Evolutionary conservation across 2,888 invertebrate species (phyloP), one percentile per base, ranked within the genome.

Genomic region (Pandemis heparana): DNA sequence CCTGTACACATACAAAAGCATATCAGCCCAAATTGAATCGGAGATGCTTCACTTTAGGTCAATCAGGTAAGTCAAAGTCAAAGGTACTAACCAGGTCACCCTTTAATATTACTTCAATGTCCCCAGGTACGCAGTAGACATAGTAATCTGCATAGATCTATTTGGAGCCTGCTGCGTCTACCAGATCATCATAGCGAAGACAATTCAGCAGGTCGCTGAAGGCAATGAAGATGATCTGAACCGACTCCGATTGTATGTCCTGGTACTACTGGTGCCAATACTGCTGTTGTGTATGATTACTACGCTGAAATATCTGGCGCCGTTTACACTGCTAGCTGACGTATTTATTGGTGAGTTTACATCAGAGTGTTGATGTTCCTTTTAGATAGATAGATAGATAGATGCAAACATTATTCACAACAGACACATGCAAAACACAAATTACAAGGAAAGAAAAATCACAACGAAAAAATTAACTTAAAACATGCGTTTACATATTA

Each of bases 91-190:
- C 1, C 41, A 41, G 41, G 9, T 8, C 8, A 41, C 1, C 0
- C 43, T 12, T 6, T 51, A 18, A 18, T 2, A 9, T 53, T 18
- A 9, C 16, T 62, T 59, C 14, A 56, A 46, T 2, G 18, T 61
- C 65, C 65, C 39, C 82, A 88, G 89, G 65, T 87, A 87, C 63
- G 87, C 91, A 63, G 92, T 94, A 6, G 94, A 94, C 75, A 4
- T 85, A 3, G 84, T 81, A 10, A 92, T 94, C 41, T 93, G 93
- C 75, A 85, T 94, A 63, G 94, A 94, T 64, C 81, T 94, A 0
- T 94, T 94, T 60, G 94, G 94, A 0, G 92, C 94, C 0, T 94
- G 94, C 76, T 92, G 92, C 75, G 92, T 92, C 0, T 94, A 94
- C 77, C 89, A 92, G 73, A 92, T 94, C 48, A 93, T 94, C 23